Percentiles rank a stretch among this genome's conserved stretches.
These are phyloP conservation scores for Dipus sagitta DNA, from an alignment of 2,797 vertebrate species.

Conservation along the genomic window DNA sequence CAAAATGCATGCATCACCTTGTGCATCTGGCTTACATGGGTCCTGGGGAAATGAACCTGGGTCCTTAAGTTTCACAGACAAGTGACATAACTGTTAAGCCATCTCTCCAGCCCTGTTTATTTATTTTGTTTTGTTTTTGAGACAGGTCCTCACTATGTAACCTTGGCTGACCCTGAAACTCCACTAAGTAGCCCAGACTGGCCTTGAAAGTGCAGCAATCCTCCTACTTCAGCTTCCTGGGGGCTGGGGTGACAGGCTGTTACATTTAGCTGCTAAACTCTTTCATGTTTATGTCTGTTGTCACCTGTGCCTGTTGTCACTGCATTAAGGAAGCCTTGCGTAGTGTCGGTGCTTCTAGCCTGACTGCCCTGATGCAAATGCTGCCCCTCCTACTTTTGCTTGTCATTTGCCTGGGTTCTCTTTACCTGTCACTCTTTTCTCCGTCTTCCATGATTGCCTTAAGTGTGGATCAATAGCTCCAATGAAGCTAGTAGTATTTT, in stretches of 20 bases:
- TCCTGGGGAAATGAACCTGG: too few relatives aligned
- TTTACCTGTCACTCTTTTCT: constrained; percentile 16
- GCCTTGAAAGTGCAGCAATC: not conserved
- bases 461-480: not conserved
- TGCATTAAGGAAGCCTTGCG: not conserved
- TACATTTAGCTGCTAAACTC: not conserved
- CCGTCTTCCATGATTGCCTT: constrained; percentile 11
- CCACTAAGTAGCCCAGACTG: not conserved
- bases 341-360: not conserved
- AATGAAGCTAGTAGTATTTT: not conserved
- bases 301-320: not conserved
- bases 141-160: not conserved
- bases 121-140: not conserved
- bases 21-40: too few relatives aligned
- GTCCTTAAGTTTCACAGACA: too few relatives aligned
- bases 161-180: too few relatives aligned
- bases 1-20: too few relatives aligned
- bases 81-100: too few relatives aligned
- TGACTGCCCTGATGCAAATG: not conserved
- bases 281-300: not conserved
- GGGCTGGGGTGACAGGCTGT: not conserved
- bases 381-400: not conserved
- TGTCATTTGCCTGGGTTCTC: not conserved
- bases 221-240: not conserved
- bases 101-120: too few relatives aligned